These are phyloP conservation scores for Dorcus parallelipipedus DNA, from an alignment of 2,888 invertebrate species.

Conservation along the genomic window DNA sequence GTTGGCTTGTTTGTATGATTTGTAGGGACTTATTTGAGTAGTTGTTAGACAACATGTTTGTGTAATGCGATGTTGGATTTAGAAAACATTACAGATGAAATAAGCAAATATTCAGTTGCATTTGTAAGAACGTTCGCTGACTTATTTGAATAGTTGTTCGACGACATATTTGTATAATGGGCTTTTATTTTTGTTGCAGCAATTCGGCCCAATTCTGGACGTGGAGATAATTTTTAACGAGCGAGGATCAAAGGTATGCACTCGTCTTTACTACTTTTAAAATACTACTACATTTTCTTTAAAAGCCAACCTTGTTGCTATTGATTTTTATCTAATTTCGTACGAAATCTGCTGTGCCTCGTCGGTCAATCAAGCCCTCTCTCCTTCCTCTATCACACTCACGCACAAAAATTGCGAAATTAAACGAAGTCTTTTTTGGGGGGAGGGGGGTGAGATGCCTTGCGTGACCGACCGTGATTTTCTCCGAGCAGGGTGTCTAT, in stretches of 20 bases:
- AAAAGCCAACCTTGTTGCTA: slow-evolving; percentile 18
- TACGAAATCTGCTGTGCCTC: slow-evolving; percentile 15
- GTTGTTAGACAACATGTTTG: no score
- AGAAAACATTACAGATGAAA: no score
- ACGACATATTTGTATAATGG: no score
- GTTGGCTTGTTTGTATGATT: no score
- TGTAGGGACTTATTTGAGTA: no score
- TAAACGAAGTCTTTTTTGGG: background rate
- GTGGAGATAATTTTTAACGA: slow-evolving; percentile 99
- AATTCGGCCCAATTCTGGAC: slow-evolving; percentile 98
- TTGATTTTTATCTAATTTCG: slow-evolving; percentile 16
- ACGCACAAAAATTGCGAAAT: background rate
- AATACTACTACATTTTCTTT: slow-evolving; percentile 16
- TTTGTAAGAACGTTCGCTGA: no score
- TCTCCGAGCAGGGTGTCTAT: background rate
- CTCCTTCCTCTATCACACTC: background rate
- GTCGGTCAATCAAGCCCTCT: slow-evolving; percentile 4
- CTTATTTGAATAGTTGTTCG: no score
- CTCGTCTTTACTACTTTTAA: slow-evolving; percentile 8
- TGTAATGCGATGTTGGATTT: no score
- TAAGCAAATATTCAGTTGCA: no score
- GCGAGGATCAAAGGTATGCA: slow-evolving; percentile 97
- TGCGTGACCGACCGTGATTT: background rate
- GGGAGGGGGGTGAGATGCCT: background rate
- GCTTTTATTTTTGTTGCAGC: slow-evolving; percentile 65